A percentile compares a stretch with the other conserved stretches of the same genome.
Conservation (phyloP, 2,888 invertebrate species). For the Drosophila vallismaia region DNA sequence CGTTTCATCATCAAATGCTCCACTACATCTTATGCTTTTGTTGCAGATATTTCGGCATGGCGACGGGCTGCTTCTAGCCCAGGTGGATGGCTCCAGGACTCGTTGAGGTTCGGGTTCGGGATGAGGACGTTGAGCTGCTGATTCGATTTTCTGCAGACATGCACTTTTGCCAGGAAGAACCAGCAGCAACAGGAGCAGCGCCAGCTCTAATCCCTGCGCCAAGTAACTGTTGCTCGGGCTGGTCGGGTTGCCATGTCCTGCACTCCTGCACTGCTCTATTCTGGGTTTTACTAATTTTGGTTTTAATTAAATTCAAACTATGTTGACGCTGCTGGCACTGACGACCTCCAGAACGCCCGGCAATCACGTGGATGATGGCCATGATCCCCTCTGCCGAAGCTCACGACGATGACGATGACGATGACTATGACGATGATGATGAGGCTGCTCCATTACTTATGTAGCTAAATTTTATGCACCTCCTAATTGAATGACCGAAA, state of each 20-base stretch:
- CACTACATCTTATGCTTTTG: slow-evolving; percentile 76
- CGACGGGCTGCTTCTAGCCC: slow-evolving; percentile 29
- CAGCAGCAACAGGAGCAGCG: slow-evolving; percentile 16
- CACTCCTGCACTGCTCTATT: not conserved
- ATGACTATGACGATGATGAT: slow-evolving; percentile 27
- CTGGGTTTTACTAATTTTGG: slow-evolving; percentile 70
- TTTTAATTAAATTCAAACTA: slow-evolving; percentile 81
- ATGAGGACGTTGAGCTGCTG: slow-evolving; percentile 61
- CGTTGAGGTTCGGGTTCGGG: slow-evolving; percentile 3
- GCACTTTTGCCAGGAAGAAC: slow-evolving; percentile 68
- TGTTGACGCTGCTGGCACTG: slow-evolving; percentile 64
- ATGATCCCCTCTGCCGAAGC: slow-evolving; percentile 28
- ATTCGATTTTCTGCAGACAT: slow-evolving; percentile 81
- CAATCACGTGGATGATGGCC: slow-evolving; percentile 53
- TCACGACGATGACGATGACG: slow-evolving; percentile 7
- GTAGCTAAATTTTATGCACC: slow-evolving; percentile 55
- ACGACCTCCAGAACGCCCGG: slow-evolving; percentile 35
- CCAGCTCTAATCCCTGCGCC: slow-evolving; percentile 65
- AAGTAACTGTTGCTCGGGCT: slow-evolving; percentile 66
- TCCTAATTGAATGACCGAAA: slow-evolving; percentile 71
- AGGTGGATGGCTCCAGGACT: slow-evolving; percentile 12
- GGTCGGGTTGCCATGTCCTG: slow-evolving; percentile 8
- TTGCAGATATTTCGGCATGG: slow-evolving; percentile 72
- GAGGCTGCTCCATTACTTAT: slow-evolving; percentile 58
- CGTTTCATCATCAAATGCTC: slow-evolving; percentile 80